Percentiles rank a stretch among this genome's conserved stretches.
These are phyloP conservation scores for Drosophila planitibia DNA, from an alignment of 2,888 invertebrate species.

Conservation along the genomic window DNA sequence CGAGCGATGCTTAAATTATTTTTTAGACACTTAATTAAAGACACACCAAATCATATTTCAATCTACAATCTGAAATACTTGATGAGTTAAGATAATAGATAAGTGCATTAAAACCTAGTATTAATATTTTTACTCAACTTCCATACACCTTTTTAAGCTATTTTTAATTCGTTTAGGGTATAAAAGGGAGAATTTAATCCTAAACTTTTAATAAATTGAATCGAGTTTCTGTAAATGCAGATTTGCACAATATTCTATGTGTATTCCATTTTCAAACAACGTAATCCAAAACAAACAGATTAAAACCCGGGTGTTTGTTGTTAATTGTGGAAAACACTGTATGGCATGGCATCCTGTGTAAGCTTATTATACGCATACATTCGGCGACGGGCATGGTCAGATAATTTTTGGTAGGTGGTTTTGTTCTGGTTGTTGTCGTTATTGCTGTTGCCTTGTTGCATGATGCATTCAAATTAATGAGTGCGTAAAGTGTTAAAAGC, in stretches of 20 bases:
- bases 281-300: not conserved
- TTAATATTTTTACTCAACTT: not conserved
- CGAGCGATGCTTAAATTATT: not conserved
- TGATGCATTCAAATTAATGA: conserved; percentile 14
- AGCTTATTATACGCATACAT: not conserved
- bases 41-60: not conserved
- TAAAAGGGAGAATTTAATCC: not conserved
- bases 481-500: not conserved
- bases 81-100: not conserved
- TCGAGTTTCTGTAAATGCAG: not conserved
- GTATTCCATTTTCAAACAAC: not conserved
- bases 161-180: not conserved
- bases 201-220: not conserved
- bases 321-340: not conserved
- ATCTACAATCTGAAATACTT: not conserved
- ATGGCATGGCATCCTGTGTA: not conserved
- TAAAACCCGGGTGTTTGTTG: not conserved
- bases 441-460: conserved; percentile 11
- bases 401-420: not conserved
- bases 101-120: not conserved
- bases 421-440: not conserved
- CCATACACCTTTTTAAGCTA: not conserved
- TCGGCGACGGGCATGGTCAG: not conserved
- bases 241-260: not conserved
- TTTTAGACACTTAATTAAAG: not conserved